phyloP scores from a whole-genome alignment of 2,797 vertebrate species.

The Petrocephalus sullivani region DNA sequence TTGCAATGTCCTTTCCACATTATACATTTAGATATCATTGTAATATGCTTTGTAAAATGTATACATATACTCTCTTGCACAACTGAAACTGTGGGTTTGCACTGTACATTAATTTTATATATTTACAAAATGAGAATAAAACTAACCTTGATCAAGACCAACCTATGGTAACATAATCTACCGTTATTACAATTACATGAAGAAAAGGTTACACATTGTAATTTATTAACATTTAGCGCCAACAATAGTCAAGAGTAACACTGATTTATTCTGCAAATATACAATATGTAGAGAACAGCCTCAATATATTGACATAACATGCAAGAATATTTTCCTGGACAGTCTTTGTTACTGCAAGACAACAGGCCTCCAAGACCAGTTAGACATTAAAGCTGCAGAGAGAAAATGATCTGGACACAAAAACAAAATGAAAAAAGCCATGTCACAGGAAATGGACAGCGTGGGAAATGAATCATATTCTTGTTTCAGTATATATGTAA shows the following conservation, averaged over 20 bases:
- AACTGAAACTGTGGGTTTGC: background rate
- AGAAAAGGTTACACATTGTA: slow-evolving; percentile 65
- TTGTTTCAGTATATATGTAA: slow-evolving; percentile 45
- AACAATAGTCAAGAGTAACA: slow-evolving; percentile 77
- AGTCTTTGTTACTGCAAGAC: slow-evolving; percentile 66
- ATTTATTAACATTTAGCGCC: slow-evolving; percentile 84
- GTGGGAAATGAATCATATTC: slow-evolving; percentile 22
- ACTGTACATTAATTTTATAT: slow-evolving; percentile 6
- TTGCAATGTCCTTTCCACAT: background rate
- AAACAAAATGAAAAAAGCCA: slow-evolving; percentile 38
- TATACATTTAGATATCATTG: slow-evolving; percentile 35
- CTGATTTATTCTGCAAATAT: slow-evolving; percentile 81
- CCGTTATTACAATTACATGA: slow-evolving; percentile 69
- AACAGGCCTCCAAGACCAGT: slow-evolving; percentile 40
- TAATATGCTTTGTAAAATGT: slow-evolving; percentile 6
- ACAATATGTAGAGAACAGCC: slow-evolving; percentile 80
- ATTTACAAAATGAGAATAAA: background rate
- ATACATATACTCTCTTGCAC: background rate
- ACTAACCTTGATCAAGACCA: slow-evolving; percentile 61
- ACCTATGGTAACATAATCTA: slow-evolving; percentile 66
- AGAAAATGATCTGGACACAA: slow-evolving; percentile 49
- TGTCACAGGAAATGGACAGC: slow-evolving; percentile 29
- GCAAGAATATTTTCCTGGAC: slow-evolving; percentile 69
- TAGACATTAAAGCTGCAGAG: slow-evolving; percentile 45
- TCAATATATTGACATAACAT: slow-evolving; percentile 76